Evolutionary conservation across 2,797 vertebrate genomes (phyloP).

Genomic region (Thalassophryne amazonica): DNA sequence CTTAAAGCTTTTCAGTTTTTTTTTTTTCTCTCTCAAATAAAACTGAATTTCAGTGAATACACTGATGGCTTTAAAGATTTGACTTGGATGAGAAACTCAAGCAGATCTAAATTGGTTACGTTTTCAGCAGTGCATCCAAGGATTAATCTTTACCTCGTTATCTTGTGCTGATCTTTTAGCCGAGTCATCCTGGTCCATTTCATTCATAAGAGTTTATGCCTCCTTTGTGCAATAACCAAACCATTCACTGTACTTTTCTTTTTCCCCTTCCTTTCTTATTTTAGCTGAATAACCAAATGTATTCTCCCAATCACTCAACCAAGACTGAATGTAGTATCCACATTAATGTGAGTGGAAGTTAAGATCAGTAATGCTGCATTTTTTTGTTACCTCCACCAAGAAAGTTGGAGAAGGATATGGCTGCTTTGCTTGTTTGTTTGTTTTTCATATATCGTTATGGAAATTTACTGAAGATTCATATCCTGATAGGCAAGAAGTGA

Average conservation of each 20-base stretch:
- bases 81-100: constrained; percentile 12
- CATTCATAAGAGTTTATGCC: constrained; percentile 6
- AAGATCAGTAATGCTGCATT: too few relatives aligned
- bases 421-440: too few relatives aligned
- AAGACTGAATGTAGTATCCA: too few relatives aligned
- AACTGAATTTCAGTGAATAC: constrained; percentile 52
- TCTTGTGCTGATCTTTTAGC: neutral
- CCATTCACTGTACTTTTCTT: constrained; percentile 24
- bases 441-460: too few relatives aligned
- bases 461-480: too few relatives aligned
- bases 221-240: constrained; percentile 6
- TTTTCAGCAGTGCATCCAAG: constrained; percentile 5
- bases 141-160: neutral
- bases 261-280: constrained; percentile 36
- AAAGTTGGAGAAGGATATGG: too few relatives aligned
- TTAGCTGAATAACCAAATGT: constrained; percentile 22
- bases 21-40: constrained; percentile 33
- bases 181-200: neutral
- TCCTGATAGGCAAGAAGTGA: too few relatives aligned
- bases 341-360: too few relatives aligned
- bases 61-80: constrained; percentile 19
- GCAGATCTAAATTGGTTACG: constrained; percentile 7
- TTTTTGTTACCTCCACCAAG: too few relatives aligned
- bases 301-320: neutral
- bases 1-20: constrained; percentile 19